Evolutionary conservation across 1,140 invertebrate genomes (phyloP), one percentile per base, ranked within the genome.

Genomic region (Drosophila bocki): DNA sequence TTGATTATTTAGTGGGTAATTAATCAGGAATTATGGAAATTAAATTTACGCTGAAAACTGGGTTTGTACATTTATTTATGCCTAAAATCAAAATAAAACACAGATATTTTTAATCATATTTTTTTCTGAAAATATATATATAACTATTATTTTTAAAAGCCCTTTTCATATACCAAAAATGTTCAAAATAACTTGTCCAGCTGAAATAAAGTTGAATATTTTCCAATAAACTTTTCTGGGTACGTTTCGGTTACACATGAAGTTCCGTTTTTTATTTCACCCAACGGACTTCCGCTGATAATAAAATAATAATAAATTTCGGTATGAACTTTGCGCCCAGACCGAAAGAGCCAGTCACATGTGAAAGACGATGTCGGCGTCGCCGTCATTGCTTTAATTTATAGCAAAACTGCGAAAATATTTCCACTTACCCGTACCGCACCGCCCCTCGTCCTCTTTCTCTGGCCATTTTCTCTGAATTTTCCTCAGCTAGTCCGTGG

Each of bases 301-400:
- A 70, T 84, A 78, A 78, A 82, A 82, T 63, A 79, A 81, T 84
- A 90, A 88, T 88, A 84, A 75, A 88, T 85, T 80, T 81, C n/a
- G 62, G 53, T 56, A 74, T 76, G 78, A 85, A 90, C 75, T 85
- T 70, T 75, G 74, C 71, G 45, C 47, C 56, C 42, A 59, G 35
- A 60, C 51, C 51, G 15, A 48, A 33, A 19, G 45, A 64, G 61
- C 45, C 62, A 79, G 76, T 72, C 77, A 87, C 80, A 87, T 78
- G 84, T 75, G 67, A 76, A 75, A 78, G 71, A 65, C 68, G 68
- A 78, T 70, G 58, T 51, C 75, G 63, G 42, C 45, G 72, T 51
- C 50, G 58, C 29, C 72, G 75, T 63, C 76, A 54, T 80, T 78
- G 67, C 76, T 77, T 91, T 82, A 84, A 80, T 84, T 84, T 84